Conservation (phyloP, 2,888 invertebrate genomes). For the Lysandra coridon region DNA sequence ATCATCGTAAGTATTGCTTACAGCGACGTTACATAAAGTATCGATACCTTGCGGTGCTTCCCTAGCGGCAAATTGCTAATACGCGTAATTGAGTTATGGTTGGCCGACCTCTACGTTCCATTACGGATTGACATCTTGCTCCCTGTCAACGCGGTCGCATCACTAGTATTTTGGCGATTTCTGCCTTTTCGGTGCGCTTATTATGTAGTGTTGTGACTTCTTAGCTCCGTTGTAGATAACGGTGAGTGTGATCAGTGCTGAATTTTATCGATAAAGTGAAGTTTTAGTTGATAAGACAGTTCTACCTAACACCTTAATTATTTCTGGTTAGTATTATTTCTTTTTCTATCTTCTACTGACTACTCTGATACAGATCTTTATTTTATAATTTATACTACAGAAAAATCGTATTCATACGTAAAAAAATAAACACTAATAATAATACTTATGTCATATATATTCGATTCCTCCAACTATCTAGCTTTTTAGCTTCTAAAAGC, state of each 20-base stretch:
- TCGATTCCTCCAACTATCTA: too few relatives aligned
- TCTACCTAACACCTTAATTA: neutral
- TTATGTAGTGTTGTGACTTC: constrained; percentile 51
- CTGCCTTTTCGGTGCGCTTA: constrained; percentile 31
- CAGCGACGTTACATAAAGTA: neutral
- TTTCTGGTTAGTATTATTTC: neutral
- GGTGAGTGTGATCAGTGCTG: constrained; percentile 41
- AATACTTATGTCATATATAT: too few relatives aligned
- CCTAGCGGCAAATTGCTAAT: constrained; percentile 74
- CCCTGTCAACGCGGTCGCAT: constrained; percentile 41
- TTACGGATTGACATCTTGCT: constrained; percentile 56
- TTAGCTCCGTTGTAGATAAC: constrained; percentile 35
- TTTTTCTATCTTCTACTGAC: neutral
- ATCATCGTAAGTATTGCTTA: neutral
- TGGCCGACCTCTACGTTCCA: constrained; percentile 66
- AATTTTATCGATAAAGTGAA: constrained; percentile 3
- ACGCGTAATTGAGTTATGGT: constrained; percentile 77
- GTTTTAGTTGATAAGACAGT: neutral
- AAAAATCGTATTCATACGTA: too few relatives aligned
- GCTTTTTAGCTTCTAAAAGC: too few relatives aligned
- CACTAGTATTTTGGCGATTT: constrained; percentile 35
- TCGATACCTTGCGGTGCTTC: constrained; percentile 44
- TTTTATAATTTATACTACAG: too few relatives aligned
- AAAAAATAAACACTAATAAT: too few relatives aligned
- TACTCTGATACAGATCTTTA: too few relatives aligned